These are phyloP conservation scores for Cotesia congregata DNA, from an alignment of 2,888 invertebrate genomes.

Conservation along the genomic window DNA sequence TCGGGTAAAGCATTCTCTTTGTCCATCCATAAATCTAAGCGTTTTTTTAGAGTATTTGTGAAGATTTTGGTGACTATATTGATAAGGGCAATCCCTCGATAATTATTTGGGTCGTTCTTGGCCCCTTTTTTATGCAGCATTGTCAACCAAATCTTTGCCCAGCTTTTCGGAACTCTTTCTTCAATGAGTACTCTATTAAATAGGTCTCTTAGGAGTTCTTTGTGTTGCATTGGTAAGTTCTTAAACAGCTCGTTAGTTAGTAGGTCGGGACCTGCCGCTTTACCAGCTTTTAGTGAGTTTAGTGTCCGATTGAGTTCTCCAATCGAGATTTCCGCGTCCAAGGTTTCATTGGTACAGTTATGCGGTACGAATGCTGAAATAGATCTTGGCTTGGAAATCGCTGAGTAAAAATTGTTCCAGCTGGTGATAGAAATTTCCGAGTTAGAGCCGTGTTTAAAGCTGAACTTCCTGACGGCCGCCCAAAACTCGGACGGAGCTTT, in stretches of 20 bases:
- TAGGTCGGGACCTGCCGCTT: constrained; percentile 42
- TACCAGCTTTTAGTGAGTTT: constrained; percentile 26
- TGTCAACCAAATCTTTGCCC: constrained; percentile 24
- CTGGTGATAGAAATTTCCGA: too few relatives aligned
- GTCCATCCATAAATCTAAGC: not conserved
- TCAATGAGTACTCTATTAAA: constrained; percentile 33
- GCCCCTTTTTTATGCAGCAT: constrained; percentile 48
- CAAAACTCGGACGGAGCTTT: too few relatives aligned
- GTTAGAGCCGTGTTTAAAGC: too few relatives aligned
- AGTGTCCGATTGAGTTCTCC: constrained; percentile 24
- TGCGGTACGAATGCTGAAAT: too few relatives aligned
- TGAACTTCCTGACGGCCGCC: too few relatives aligned
- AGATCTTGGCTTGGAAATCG: too few relatives aligned
- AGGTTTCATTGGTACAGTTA: not conserved
- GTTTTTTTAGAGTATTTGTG: constrained; percentile 27
- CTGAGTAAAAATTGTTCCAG: too few relatives aligned
- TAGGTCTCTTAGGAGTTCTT: constrained; percentile 12
- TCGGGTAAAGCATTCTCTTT: too few relatives aligned
- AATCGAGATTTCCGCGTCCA: constrained; percentile 18
- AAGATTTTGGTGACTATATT: constrained; percentile 48
- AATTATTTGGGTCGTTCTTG: constrained; percentile 43
- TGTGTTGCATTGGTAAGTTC: constrained; percentile 16
- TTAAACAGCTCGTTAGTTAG: constrained; percentile 39
- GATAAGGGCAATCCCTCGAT: constrained; percentile 48
- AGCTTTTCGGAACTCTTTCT: constrained; percentile 26